A percentile compares a stretch with the other conserved stretches of the same genome.
phyloP scores from a whole-genome alignment of 2,888 invertebrate species.

The Yponomeuta evonymella region DNA sequence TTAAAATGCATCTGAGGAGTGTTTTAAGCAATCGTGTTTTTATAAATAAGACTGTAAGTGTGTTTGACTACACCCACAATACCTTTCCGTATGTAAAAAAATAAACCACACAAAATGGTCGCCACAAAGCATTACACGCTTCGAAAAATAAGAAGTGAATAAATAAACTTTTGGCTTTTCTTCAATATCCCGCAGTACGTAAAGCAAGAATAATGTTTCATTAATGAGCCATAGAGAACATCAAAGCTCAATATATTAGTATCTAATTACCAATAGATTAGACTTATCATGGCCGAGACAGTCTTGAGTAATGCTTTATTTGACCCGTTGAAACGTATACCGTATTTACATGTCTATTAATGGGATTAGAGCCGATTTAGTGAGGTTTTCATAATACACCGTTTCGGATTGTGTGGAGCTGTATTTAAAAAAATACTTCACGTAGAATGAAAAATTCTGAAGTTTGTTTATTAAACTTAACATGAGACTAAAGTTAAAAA shows the following conservation, averaged over 20 bases:
- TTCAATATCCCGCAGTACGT: slow-evolving; percentile 33
- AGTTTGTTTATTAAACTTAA: too few species aligned
- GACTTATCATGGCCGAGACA: slow-evolving; percentile 53
- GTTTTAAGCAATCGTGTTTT: too few species aligned
- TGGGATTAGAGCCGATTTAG: slow-evolving; percentile 49
- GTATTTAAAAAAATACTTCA: too few species aligned
- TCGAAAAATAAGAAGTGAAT: neutral
- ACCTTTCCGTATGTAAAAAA: neutral
- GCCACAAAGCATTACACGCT: neutral
- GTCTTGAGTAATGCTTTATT: slow-evolving; percentile 55
- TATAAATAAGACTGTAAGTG: too few species aligned
- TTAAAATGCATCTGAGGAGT: too few species aligned
- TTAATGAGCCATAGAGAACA: slow-evolving; percentile 62
- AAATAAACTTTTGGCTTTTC: slow-evolving; percentile 24
- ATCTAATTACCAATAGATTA: slow-evolving; percentile 69
- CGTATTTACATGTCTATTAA: slow-evolving; percentile 63
- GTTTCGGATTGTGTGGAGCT: neutral
- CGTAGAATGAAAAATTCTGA: too few species aligned
- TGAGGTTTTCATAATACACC: slow-evolving; percentile 20
- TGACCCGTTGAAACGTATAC: slow-evolving; percentile 53
- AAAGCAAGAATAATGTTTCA: slow-evolving; percentile 60
- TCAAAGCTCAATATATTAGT: slow-evolving; percentile 65
- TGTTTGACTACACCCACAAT: neutral
- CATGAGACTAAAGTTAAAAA: too few species aligned
- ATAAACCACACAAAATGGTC: neutral